These are phyloP conservation scores for Aphidius gifuensis DNA, from an alignment of 1,140 invertebrate species.

Conservation along the genomic window DNA sequence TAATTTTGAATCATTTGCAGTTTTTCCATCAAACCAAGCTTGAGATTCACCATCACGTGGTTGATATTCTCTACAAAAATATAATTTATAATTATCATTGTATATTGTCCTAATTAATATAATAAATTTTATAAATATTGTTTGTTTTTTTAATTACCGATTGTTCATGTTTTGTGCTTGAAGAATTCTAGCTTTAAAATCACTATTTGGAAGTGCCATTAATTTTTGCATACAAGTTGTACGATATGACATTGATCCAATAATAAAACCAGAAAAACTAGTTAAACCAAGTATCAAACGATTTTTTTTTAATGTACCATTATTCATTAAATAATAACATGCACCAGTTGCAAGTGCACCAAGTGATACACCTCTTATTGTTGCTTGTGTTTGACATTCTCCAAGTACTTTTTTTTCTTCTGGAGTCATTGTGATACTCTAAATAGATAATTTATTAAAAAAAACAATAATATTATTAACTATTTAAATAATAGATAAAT, in stretches of 20 bases:
- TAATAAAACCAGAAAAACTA: slow-evolving; percentile 67
- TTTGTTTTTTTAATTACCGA: not conserved
- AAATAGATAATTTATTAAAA: slow-evolving; percentile 38
- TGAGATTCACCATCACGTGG: not conserved
- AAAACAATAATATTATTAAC: too few species aligned
- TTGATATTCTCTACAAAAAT: slow-evolving; percentile 1
- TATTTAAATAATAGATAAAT: too few species aligned
- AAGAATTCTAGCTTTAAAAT: slow-evolving; percentile 54
- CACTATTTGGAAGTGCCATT: slow-evolving; percentile 66
- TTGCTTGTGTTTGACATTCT: slow-evolving; percentile 72
- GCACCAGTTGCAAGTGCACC: slow-evolving; percentile 59
- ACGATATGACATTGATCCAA: slow-evolving; percentile 75
- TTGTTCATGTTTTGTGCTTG: slow-evolving; percentile 7
- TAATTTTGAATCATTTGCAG: not conserved
- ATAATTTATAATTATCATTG: not conserved
- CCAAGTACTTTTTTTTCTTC: slow-evolving; percentile 66
- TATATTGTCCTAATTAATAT: too few species aligned
- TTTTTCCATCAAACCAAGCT: slow-evolving; percentile 1
- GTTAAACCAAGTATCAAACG: slow-evolving; percentile 47
- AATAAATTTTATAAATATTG: too few species aligned
- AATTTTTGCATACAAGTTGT: slow-evolving; percentile 70
- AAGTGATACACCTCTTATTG: slow-evolving; percentile 67
- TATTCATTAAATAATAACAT: slow-evolving; percentile 63
- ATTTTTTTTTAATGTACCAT: slow-evolving; percentile 52
- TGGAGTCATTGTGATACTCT: slow-evolving; percentile 58